Base-by-base conservation (phyloP, 2,113 vertebrate species). In the Nibea coibor region DNA sequence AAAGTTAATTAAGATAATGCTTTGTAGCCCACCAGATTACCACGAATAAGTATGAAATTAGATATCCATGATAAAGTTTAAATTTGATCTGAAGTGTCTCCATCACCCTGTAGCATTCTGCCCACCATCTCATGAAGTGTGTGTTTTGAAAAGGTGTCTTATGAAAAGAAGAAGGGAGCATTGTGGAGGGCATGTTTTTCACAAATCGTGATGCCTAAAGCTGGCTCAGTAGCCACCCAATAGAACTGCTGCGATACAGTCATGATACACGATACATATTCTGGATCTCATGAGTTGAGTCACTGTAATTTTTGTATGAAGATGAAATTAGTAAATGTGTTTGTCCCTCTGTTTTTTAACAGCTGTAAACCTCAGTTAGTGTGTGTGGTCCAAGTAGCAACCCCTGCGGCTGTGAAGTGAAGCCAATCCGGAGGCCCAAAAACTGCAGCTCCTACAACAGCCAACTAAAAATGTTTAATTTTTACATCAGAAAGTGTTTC, bases 1-100 rank as follows among this genome's bases (percentile, higher is more conserved):
- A 76, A 81, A 80, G 64, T 84, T 87, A 81, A 89, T 89, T 85
- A 83, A 84, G 85, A 84, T 85, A 83, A 82, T 73, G 61, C 56
- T 73, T 77, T 80, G 51, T 54, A 63, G 61, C 73, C 67, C 45
- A 51, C 28, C 2, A 35, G 61, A 74, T 42, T 61, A 67, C 50
- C 45, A 45, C 11, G 26, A 67, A 57, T 75, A 64, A 58, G 48
- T 67, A 43, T 70, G 35, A 78, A 67, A 83, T 83, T 53, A 85
- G 76, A 90, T 80, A 42, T 69, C 19, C 22, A 35, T 17, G 70
- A 79, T 81, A 78, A 87, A 47, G 53, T 82, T 85, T 69, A 73
- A 65, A 82, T 81, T 78, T 82, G 24, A 85, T 80, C 24, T 43
- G 1, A 56, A 75, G 45, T 75, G 48, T 42, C 48, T 80, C n/a